Evolutionary conservation across 2,888 invertebrate species (phyloP), one percentile per base, ranked within the genome.

Genomic region (Cephus spinipes): DNA sequence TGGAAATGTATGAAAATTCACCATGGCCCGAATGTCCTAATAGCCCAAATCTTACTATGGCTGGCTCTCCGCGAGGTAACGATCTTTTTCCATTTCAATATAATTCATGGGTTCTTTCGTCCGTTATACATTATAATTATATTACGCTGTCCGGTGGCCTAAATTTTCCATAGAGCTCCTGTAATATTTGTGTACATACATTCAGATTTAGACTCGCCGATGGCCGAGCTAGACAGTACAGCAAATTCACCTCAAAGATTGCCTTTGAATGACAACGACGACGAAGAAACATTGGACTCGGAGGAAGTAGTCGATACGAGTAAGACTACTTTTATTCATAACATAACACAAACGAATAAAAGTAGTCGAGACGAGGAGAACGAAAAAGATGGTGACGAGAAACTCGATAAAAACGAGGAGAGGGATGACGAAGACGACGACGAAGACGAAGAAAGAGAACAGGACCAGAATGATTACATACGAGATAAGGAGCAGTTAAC

Each of bases 41-140:
- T 79, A 91, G 91, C 83, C 90, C 91, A 0, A 89, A 89, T 77
- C 83, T 88, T 31, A 90, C 90, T 12, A 89, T 91, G 87, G 89
- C 89, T 78, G 91, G 90, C 73, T 91, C 91, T 11, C 90, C 90
- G 40, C 87, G 89, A 88, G 90, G 90, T 91, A 81, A 78, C 74
- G 73, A 40, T 74, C 55, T 68, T 33, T 40, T 73, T 68, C 32
- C 31, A 30, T 34, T 12, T 55, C 73, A 12, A 76, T 74, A 68
- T 69, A 35, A 12, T 77, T 32, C 32, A 40, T 40, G 6, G 40
- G 15, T 40, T 40, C 40, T 40, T 15, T 40, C 40, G 40, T 40
- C 40, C 40, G 40, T 15, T 40, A 40, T 40, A 40, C 15, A 40
- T 40, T 40, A 40, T 40, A 40, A 40, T 40, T 40, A 40, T 15